Conservation (phyloP, 2,113 vertebrate species). For the Puffinus mauretanicus region DNA sequence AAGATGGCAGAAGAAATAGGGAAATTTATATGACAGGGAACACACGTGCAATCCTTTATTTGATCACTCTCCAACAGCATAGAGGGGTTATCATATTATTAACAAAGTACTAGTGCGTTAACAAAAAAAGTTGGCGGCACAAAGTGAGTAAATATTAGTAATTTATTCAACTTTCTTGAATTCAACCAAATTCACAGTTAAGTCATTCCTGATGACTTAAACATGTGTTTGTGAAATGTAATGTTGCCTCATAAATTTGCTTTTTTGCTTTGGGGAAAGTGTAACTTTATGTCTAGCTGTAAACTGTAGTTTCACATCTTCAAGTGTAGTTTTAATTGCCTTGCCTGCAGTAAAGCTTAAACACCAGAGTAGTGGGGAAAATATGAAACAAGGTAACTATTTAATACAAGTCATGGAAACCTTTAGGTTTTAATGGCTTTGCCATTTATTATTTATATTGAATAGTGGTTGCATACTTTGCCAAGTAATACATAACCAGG, state of each 20-base stretch:
- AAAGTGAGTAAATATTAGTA: not conserved
- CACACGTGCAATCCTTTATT: not conserved
- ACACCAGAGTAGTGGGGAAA: not conserved
- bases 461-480: not conserved
- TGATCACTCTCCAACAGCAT: not conserved
- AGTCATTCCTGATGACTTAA: not conserved
- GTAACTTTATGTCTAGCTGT: not conserved
- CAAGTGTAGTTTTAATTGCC: not conserved
- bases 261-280: not conserved
- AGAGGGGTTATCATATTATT: not conserved
- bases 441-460: constrained; percentile 43
- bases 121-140: not conserved
- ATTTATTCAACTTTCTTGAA: not conserved
- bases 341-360: not conserved
- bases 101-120: not conserved
- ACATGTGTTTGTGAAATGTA: not conserved
- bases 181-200: not conserved
- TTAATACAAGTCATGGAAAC: not conserved
- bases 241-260: not conserved
- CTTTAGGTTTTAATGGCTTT: constrained; percentile 24
- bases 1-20: not conserved
- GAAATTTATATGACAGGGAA: not conserved
- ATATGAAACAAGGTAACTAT: not conserved
- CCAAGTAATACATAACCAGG: not conserved
- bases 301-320: not conserved